These are phyloP conservation scores for Drosophila pseudoananassae DNA, from an alignment of 1,140 invertebrate species.

Conservation along the genomic window DNA sequence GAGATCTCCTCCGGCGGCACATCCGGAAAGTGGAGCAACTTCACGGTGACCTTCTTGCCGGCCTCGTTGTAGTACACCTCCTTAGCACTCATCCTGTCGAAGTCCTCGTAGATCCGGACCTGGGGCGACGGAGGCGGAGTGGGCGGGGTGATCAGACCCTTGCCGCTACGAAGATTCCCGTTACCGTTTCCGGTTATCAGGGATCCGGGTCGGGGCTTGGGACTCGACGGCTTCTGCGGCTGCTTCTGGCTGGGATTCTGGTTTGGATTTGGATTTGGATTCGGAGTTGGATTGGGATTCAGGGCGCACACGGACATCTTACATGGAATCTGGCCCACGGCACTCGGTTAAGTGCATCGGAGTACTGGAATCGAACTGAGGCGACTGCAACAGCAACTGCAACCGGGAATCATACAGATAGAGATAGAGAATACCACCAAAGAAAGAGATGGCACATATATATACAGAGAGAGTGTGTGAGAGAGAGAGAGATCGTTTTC, in stretches of 20 bases:
- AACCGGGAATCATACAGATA: background rate
- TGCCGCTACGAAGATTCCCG: background rate
- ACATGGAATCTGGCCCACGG: conserved; percentile 62
- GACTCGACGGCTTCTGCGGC: background rate
- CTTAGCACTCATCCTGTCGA: conserved; percentile 84
- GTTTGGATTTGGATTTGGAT: conserved; percentile 13
- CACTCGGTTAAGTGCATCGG: conserved; percentile 36
- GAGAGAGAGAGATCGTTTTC: conserved; percentile 30
- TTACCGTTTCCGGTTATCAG: conserved; percentile 9
- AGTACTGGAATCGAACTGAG: background rate
- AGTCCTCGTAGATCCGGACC: conserved; percentile 83
- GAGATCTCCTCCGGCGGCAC: conserved; percentile 77
- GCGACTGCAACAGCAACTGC: conserved; percentile 19
- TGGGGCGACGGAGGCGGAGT: conserved; percentile 71
- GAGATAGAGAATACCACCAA: background rate
- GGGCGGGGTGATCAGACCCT: conserved; percentile 41
- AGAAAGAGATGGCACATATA: background rate
- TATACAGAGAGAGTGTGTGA: background rate
- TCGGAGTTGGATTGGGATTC: conserved; percentile 15
- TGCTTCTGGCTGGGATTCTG: conserved; percentile 29
- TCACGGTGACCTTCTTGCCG: conserved; percentile 82
- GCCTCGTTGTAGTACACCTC: conserved; percentile 83
- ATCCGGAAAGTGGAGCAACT: conserved; percentile 80
- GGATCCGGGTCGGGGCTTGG: background rate
- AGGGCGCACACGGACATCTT: conserved; percentile 77